Evolutionary conservation across 2,888 invertebrate genomes (phyloP), one percentile per base, ranked within the genome.

Genomic region (Lordiphosa fenestrarum): DNA sequence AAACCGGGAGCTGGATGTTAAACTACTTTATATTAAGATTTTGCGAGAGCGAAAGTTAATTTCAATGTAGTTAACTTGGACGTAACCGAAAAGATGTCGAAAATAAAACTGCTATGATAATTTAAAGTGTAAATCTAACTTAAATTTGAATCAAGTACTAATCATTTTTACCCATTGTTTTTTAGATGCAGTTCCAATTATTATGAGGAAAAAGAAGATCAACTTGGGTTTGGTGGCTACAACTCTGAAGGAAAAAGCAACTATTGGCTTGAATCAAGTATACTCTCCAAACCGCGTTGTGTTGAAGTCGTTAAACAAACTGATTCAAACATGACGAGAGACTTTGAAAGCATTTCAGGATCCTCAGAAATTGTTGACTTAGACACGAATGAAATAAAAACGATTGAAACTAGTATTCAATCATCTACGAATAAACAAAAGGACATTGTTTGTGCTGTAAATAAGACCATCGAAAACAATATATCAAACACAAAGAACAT

Each of bases 361-460:
- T 85, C 88, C 0, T 88, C 88, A 1, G 85, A 88, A 71, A 88
- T 88, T 35, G 88, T 89, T 5, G 89, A 90, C 51, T 75, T 89
- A 61, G 90, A 89, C 69, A 90, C 89, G 46, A 89, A 89, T 63
- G 89, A 90, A 80, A 90, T 90, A n/a, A 88, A 89, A 68, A 88
- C 86, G 6, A 82, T 89, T 6, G 88, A 89, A 72, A 84, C 88
- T 3, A 84, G 77, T 38, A 83, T 86, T 12, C 84, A 78, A 37
- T 60, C 64, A 33, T 44, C 56, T 15, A 39, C 66, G 49, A 60
- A 57, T 48, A 68, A 56, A 53, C 63, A 59, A 42, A 53, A 55
- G 44, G 61, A 55, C 52, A 57, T 40, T 46, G 37, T 69, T 23
- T 50, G 37, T 53, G 19, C 48, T 12, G 47, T 68, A 3, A 47